Base-by-base conservation (phyloP, 2,797 vertebrate genomes). In the Oryzias dopingdopingensis region DNA sequence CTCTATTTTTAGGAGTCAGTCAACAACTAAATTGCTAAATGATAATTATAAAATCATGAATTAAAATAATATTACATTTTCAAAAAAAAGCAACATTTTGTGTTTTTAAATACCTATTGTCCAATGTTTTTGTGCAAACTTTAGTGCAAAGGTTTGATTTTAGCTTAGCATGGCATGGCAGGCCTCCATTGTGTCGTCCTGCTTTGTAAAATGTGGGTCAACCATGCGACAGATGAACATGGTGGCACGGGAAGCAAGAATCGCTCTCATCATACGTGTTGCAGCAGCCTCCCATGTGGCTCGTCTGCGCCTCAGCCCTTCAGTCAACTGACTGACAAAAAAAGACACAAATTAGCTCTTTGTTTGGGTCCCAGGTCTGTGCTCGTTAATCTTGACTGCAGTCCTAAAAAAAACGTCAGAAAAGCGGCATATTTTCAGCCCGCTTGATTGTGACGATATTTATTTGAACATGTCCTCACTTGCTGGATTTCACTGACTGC, bases 381-480 rank as follows among this genome's bases (percentile, higher is more conserved):
- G 78, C 81, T 81, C 83, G 80, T 89, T 86, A 77, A 85, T 88
- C 86, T 84, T 87, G 32, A 64, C 60, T 64, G 58, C 20, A 70
- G 82, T 81, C 72, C 82, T 26, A 0, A 58, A 37, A 37, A 37
- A 37, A 37, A 37, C 32, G 32, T 37, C 32, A 37, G 32, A 37
- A 37, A 12, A 70, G 67, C 79, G 83, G 77, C 76, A 80, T 73
- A 52, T 77, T 82, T 82, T 85, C 66, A 80, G 67, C 62, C 68
- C 18, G 71, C 50, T 59, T 79, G 56, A 70, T 65, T 80, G 76
- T 88, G 86, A 87, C 85, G 81, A 87, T 88, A 87, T 88, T 88
- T 82, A 82, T 81, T 76, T 59, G 67, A 76, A 88, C 86, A 70
- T 83, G 86, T 84, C 69, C 53, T 75, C 17, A 32, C 88, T 77